Base-by-base conservation (phyloP, 2,113 vertebrate species). In the Lophotis ruficrista region DNA sequence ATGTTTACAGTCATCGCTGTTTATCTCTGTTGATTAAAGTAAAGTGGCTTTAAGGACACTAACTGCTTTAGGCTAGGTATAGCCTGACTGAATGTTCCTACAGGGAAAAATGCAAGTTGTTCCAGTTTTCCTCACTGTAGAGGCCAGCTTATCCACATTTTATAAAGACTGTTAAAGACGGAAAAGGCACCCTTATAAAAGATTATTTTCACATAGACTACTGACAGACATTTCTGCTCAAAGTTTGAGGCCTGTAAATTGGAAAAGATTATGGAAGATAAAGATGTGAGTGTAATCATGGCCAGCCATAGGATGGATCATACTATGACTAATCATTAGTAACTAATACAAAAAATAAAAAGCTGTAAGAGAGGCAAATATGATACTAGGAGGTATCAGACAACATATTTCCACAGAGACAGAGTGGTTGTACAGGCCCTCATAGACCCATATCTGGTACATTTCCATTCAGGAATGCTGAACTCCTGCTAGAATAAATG, bases 391-490 rank as follows among this genome's bases (percentile, higher is more conserved):
- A 82, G 20, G 30, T 64, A 37, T 68, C 65, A 85, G 14, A 41
- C 5, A 60, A 71, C 0, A 0, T 25, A 28, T 38, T 87, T 62
- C 48, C 25, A 84, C 71, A 47, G 50, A 93, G 47, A 25, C 15
- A 50, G 23, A 82, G 20, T 27, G 68, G 64, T 31, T 61, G 8
- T 15, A 64, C 20, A 53, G n/a, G 18, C 8, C 18, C 5, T 18
- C 1, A 0, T 19, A 43, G 25, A 31, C 47, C 33, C 10, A 2
- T 25, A 28, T 35, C 23, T 56, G 5, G 19, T 41, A 33, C 8
- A 19, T 51, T 78, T 84, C 22, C 72, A 4, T 48, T 70, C 20
- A 43, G 53, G 35, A 88, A 65, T 1, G 3, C 15, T 35, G 18
- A 93, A 83, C 19, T 62, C 25, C 21, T 50, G 23, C 15, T 82